Base-by-base conservation (phyloP, 2,113 vertebrate genomes). In the Camelus dromedarius region DNA sequence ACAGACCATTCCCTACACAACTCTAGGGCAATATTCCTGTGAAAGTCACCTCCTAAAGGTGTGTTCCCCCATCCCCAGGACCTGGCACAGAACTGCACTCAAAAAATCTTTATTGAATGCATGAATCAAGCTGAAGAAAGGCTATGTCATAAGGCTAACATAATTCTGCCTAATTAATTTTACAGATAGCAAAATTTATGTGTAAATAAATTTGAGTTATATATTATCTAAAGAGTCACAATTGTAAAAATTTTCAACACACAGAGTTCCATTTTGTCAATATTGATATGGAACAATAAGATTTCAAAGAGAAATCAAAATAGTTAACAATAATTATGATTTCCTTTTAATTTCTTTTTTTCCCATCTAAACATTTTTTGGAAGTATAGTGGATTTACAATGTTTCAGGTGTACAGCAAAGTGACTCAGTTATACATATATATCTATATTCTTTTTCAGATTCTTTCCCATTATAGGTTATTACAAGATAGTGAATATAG, bases 191-290 rank as follows among this genome's bases (percentile, higher is more conserved):
- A 48, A 89, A 91, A 54, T 0, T 28, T 77, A 60, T 0, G 24
- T n/a, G 52, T 32, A 93, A 75, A 81, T 89, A 90, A 88, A 58
- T 15, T 26, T 91, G 48, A 89, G 46, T 73, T 60, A 72, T n/a
- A n/a, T 46, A 54, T 60, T 19, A 85, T 80, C 69, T 24, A 42
- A 93, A 85, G 54, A 69, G 50, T 52, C 42, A 92, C 19, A 30
- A 54, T 82, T 82, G 66, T 18, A 94, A 64, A 90, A 54, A 19
- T 48, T 14, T 52, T 38, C 56, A 66, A 60, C 24, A 73, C 52
- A 81, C 13, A 72, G 42, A 26, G 56, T 62, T 82, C 54, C 22
- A 54, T 46, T 80, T 72, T 88, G 54, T 72, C 80, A 72, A 10
- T 50, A 88, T 85, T n/a, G 32, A 50, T 58, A 24, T 10, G 22